phyloP scores from a whole-genome alignment of 1,140 invertebrate species.

The Leptopilina clavipes region DNA sequence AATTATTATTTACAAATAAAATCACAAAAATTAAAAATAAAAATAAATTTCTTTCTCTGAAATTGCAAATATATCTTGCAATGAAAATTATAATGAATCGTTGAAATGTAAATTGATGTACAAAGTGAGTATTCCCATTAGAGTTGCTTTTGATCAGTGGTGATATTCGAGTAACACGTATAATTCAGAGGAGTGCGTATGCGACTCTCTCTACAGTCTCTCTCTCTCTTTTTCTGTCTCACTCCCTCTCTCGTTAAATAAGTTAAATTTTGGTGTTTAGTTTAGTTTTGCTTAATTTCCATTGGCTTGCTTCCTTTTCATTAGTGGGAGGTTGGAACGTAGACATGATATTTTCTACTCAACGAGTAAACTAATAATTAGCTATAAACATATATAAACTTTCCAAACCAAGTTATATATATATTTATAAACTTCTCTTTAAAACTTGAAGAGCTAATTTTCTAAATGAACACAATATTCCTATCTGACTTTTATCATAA shows the following conservation, averaged over 20 bases:
- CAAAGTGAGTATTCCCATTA: background rate
- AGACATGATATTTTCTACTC: background rate
- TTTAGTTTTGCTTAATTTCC: conserved; percentile 30
- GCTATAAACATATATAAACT: background rate
- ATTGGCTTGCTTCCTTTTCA: conserved; percentile 1
- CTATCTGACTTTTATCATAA: background rate
- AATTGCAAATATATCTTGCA: too few relatives aligned
- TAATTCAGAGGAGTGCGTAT: conserved; percentile 8
- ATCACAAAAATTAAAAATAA: too few relatives aligned
- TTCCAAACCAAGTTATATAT: background rate
- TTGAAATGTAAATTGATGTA: background rate
- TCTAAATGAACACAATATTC: background rate
- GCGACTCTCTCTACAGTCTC: background rate
- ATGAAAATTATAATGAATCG: background rate
- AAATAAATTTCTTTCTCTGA: too few relatives aligned
- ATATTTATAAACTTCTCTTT: conserved; percentile 4
- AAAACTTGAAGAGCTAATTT: background rate
- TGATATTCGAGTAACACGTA: conserved; percentile 24
- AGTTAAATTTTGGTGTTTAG: conserved; percentile 22
- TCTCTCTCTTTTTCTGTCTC: background rate
- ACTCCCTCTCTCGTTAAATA: conserved; percentile 22
- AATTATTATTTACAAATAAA: too few relatives aligned
- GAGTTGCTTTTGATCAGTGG: conserved; percentile 14
- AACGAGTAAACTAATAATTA: conserved; percentile 13
- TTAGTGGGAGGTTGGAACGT: background rate